These are phyloP conservation scores for Brachymystax lenok DNA, from an alignment of 2,797 vertebrate species.

Conservation along the genomic window DNA sequence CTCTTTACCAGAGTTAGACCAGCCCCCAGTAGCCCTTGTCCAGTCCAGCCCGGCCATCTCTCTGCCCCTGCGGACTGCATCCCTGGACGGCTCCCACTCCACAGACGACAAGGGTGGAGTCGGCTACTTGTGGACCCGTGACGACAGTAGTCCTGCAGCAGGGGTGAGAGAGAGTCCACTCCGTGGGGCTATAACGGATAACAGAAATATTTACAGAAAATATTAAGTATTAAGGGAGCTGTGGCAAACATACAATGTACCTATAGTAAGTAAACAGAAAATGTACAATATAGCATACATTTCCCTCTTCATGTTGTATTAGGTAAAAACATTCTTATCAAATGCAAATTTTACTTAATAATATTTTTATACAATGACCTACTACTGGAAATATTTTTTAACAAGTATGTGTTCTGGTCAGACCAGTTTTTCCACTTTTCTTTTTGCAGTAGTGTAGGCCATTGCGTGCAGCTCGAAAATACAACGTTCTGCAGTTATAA, in stretches of 20 bases:
- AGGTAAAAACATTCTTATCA: background rate
- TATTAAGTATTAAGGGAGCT: background rate
- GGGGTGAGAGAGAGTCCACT: conserved; percentile 78
- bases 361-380: too few species aligned
- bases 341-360: background rate
- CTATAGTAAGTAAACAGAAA: background rate
- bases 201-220: background rate
- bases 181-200: background rate
- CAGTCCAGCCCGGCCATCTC: conserved; percentile 80
- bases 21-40: conserved; percentile 85
- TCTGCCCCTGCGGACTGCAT: conserved; percentile 83
- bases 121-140: conserved; percentile 89
- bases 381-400: too few species aligned
- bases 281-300: background rate
- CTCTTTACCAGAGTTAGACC: conserved; percentile 84
- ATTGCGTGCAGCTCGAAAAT: background rate
- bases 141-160: conserved; percentile 91
- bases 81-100: conserved; percentile 89
- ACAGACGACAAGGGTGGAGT: conserved; percentile 91
- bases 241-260: background rate
- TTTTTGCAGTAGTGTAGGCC: background rate
- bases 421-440: background rate
- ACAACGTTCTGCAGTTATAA: background rate
- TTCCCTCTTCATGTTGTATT: background rate
- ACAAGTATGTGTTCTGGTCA: background rate